A percentile compares a stretch with the other conserved stretches of the same genome.
Conservation (phyloP, 1,140 invertebrate species). For the Hetaerina americana region DNA sequence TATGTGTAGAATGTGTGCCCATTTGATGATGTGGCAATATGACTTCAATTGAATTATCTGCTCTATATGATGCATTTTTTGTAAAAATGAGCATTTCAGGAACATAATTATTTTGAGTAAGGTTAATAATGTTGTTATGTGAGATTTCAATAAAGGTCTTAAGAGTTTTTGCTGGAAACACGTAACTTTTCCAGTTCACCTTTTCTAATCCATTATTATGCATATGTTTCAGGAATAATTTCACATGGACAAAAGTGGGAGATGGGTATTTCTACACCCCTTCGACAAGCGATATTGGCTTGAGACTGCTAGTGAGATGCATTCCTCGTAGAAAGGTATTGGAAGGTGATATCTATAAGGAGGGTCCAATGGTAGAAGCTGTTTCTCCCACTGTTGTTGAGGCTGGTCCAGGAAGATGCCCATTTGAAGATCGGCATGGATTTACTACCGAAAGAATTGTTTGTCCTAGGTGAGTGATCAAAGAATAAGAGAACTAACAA, state of each 20-base stretch:
- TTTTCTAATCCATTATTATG: neutral
- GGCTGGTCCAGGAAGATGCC: constrained; percentile 60
- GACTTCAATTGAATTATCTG: too few species aligned
- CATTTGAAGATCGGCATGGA: constrained; percentile 62
- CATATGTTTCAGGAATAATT: neutral
- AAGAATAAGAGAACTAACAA: too few species aligned
- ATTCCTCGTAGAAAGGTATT: constrained; percentile 29
- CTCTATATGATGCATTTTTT: too few species aligned
- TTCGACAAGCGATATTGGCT: constrained; percentile 42
- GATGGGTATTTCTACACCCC: constrained; percentile 43
- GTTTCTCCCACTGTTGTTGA: constrained; percentile 41
- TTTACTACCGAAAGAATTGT: constrained; percentile 39
- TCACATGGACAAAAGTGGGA: constrained; percentile 40
- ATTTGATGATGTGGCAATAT: too few species aligned
- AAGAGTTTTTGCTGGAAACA: too few species aligned
- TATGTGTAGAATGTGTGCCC: too few species aligned
- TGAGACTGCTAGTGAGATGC: constrained; percentile 50
- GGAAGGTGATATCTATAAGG: constrained; percentile 37
- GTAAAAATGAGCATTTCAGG: too few species aligned
- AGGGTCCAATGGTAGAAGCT: constrained; percentile 42
- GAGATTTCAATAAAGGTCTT: too few species aligned
- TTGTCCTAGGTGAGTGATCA: too few species aligned
- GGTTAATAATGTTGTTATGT: too few species aligned
- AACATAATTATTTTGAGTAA: too few species aligned
- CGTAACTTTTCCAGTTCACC: too few species aligned